Evolutionary conservation across 1,140 invertebrate genomes (phyloP), one percentile per base, ranked within the genome.

Genomic region (Bombus cullumanus): DNA sequence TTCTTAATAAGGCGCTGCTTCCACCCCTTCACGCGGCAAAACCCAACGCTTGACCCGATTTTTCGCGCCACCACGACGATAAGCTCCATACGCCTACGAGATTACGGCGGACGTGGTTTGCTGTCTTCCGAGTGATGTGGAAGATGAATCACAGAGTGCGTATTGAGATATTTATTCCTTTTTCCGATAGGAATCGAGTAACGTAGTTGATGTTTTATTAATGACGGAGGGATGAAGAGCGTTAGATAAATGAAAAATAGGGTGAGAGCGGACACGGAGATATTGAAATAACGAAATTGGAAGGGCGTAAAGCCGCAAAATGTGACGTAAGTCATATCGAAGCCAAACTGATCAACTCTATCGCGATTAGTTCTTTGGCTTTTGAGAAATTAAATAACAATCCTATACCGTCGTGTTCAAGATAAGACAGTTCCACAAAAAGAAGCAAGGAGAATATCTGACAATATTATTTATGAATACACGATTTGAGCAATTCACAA

Each of bases 1-100:
- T 89, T 90, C 89, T 90, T 90, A 87, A 90, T 89, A 90, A 90
- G 78, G 66, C 72, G 62, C 73, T 78, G 77, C 34, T 28, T 39
- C 39, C 10, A 12, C 12, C 22, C 31, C 71, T 43, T 75, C 43
- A n/a, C 37, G 25, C 37, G 25, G 5, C 18, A 15, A 53, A 53
- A 62, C 10, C 28, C 10, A 62, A 25, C 22, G 43, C 71, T 41
- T 43, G 71, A 28, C 68, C 68, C 37, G 37, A 71, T 71, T 71
- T 39, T 25, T 39, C 37, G 66, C 15, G 0, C 18, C 25, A 18
- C 31, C 15, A 0, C 5, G 47, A n/a, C 25, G 71, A 73, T 31
- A 73, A 43, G n/a, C 2, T 22, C 15, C 2, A 10, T 12, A 39
- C 25, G 39, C 39, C 13, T 15, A 28, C 6, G 37, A n/a, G 39